Conservation (phyloP, 2,113 vertebrate species). For the Balaeniceps rex region DNA sequence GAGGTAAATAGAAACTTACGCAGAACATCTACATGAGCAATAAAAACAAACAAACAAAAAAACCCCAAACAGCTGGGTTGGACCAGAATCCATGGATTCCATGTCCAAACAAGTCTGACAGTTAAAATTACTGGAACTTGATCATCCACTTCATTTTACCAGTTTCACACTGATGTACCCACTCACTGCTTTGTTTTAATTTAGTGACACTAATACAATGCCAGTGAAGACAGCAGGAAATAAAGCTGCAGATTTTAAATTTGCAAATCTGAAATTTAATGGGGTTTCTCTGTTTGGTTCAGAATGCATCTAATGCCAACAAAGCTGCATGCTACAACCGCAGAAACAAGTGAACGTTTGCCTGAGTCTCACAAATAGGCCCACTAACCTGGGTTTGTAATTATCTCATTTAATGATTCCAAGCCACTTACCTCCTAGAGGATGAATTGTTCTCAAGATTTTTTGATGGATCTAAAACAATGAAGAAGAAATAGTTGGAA, state of each 20-base stretch:
- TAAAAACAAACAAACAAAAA: background rate
- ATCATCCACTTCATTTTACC: background rate
- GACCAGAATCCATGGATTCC: background rate
- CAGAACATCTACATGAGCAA: background rate
- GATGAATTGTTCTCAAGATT: background rate
- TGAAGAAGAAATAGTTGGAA: background rate
- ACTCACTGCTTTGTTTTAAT: background rate
- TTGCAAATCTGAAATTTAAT: background rate
- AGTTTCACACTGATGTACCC: background rate
- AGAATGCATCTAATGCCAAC: background rate
- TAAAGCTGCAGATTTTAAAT: background rate
- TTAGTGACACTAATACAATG: background rate
- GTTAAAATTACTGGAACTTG: background rate
- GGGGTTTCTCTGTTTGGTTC: background rate
- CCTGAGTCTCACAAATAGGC: background rate
- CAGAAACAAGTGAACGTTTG: background rate
- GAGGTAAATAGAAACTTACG: background rate
- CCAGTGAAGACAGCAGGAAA: background rate
- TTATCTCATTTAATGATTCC: background rate
- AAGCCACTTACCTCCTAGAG: background rate
- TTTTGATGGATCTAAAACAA: background rate
- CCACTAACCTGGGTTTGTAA: background rate
- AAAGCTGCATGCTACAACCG: background rate
- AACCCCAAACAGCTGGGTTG: background rate
- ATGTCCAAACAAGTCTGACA: background rate